Evolutionary conservation across 2,888 invertebrate genomes (phyloP).

Genomic region (Drosophila kuntzei): DNA sequence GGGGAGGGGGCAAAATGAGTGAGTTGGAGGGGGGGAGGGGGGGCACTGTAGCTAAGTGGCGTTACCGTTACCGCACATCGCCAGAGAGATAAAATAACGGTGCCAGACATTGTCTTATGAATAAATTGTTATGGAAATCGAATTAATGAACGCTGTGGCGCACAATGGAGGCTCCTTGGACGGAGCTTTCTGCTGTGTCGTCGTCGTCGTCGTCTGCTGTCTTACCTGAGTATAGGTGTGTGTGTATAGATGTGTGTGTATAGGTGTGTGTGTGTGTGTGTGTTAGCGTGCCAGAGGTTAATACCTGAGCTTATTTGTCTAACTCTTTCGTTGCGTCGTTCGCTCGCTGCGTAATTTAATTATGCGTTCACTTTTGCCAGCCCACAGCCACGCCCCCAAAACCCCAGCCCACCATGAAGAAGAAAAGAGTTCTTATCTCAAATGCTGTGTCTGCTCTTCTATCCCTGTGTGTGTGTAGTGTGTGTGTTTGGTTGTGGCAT

Average conservation of each 20-base stretch:
- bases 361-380: constrained; percentile 84
- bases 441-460: constrained; percentile 49
- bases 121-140: constrained; percentile 86
- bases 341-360: constrained; percentile 85
- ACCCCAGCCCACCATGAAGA: constrained; percentile 2
- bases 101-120: constrained; percentile 86
- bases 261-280: constrained; percentile 51
- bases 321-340: constrained; percentile 83
- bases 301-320: constrained; percentile 86
- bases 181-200: constrained; percentile 29
- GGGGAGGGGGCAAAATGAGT: background rate
- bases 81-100: constrained; percentile 84
- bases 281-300: constrained; percentile 82
- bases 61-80: constrained; percentile 84
- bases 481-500: constrained; percentile 60
- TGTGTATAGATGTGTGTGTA: constrained; percentile 3
- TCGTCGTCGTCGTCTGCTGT: constrained; percentile 41
- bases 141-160: constrained; percentile 85
- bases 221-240: constrained; percentile 10
- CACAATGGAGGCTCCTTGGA: constrained; percentile 70
- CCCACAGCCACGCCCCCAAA: constrained; percentile 52
- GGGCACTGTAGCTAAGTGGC: constrained; percentile 73
- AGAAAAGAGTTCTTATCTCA: constrained; percentile 71
- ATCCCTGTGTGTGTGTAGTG: constrained; percentile 18
- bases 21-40: constrained; percentile 12